Conservation (phyloP, 2,113 vertebrate genomes). For the Danionella cerebrum region DNA sequence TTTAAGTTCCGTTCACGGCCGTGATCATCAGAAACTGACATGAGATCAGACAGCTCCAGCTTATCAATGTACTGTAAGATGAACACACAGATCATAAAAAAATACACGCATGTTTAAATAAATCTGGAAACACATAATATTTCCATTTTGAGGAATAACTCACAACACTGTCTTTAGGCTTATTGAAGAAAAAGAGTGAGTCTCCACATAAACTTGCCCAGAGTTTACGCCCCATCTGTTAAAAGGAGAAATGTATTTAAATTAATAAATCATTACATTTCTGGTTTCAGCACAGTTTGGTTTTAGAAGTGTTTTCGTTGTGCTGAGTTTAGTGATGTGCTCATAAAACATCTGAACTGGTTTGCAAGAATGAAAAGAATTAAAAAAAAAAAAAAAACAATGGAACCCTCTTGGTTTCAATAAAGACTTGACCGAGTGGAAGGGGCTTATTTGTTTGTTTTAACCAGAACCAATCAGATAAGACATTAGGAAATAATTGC, state of each 20-base stretch:
- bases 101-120: background rate
- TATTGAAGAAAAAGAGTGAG: conserved; percentile 66
- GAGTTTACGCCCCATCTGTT: conserved; percentile 62
- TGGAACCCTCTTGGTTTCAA: background rate
- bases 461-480: too few relatives aligned
- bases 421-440: background rate
- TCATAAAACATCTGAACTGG: background rate
- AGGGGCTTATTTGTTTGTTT: too few relatives aligned
- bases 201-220: conserved; percentile 74
- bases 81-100: background rate
- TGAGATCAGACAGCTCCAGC: conserved; percentile 56
- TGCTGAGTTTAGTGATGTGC: background rate
- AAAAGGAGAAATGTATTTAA: background rate
- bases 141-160: conserved; percentile 22
- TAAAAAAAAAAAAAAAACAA: background rate
- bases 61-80: conserved; percentile 67
- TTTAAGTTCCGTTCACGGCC: conserved; percentile 45
- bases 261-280: background rate
- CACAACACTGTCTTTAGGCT: conserved; percentile 60
- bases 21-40: conserved; percentile 60
- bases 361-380: conserved; percentile 5
- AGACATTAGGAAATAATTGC: too few relatives aligned
- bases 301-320: background rate
- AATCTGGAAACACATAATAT: background rate
- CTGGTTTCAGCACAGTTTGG: background rate